Base-by-base conservation (phyloP, 2,797 vertebrate genomes). In the Buceros bicornis region DNA sequence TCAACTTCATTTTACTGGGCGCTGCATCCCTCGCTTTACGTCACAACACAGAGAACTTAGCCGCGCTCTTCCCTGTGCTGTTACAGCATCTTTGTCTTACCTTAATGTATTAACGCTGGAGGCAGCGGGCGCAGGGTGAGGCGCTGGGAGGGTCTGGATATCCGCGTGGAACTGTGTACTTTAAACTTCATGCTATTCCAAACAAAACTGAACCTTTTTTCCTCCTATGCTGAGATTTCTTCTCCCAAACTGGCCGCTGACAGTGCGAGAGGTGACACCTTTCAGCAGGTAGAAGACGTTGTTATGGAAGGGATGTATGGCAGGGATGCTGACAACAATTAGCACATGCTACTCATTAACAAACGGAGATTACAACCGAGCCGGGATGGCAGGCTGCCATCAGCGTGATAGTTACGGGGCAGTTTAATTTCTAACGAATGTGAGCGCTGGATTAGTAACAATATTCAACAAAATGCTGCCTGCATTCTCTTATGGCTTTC, bases 261-360 rank as follows among this genome's bases (percentile, higher is more conserved):
- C 94, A 79, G 93, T 92, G 92, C 43, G 56, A 82, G 87, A 95
- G 92, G 94, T 91, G 94, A 93, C 97, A 97, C 97, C 96, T 98
- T 98, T 96, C 97, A 97, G 96, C 97, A 98, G 98, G 98, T 98
- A 98, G 97, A 98, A 97, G 94, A 83, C 82, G 97, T 97, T 97
- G 96, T 98, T 97, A 93, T 97, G 96, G 98, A 97, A 96, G 97
- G 98, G 98, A 98, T 97, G 94, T 96, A 97, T 95, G 89, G 97
- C 97, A 97, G 96, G 95, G 88, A 98, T 97, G 98, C 98, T 97
- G 99, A 99, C 98, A 99, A 98, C 99, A 99, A 99, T 99, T 99
- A 99, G 99, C 99, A 99, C 98, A 99, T 98, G 98, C 98, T 99
- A 98, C 98, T 98, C 99, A 99, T 99, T 99, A 99, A 98, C 99